phyloP scores from a whole-genome alignment of 2,797 vertebrate genomes.

The Euthynnus affinis region DNA sequence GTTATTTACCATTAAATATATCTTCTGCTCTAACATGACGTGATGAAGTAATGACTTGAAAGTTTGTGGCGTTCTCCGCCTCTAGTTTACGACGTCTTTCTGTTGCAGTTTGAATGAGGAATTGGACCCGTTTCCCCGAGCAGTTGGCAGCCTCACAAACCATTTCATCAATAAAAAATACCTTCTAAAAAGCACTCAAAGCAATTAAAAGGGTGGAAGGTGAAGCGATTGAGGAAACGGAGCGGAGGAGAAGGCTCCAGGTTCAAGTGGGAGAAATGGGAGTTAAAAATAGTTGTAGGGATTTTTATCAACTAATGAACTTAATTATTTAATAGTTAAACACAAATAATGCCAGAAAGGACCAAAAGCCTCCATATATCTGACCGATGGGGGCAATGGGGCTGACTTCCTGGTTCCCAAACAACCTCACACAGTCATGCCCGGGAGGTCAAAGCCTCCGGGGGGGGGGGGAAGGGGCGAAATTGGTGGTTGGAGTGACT shows the following conservation, averaged over 20 bases:
- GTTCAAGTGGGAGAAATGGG: not conserved
- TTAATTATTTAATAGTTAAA: slow-evolving; percentile 2
- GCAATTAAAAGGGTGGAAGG: not conserved
- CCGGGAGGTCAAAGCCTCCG: slow-evolving; percentile 60
- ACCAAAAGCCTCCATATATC: not conserved
- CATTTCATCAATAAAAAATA: slow-evolving; percentile 27
- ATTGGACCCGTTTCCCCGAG: slow-evolving; percentile 6
- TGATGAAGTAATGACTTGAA: no score
- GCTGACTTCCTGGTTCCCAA: slow-evolving; percentile 55
- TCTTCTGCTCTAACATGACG: no score
- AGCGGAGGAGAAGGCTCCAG: not conserved
- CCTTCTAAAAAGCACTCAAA: not conserved
- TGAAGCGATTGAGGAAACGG: not conserved
- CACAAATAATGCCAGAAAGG: not conserved
- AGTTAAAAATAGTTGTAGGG: not conserved
- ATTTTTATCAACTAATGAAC: not conserved
- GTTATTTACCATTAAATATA: not conserved
- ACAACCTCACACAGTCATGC: slow-evolving; percentile 48
- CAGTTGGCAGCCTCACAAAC: slow-evolving; percentile 5
- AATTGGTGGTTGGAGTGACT: slow-evolving; percentile 49
- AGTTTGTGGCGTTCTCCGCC: not conserved
- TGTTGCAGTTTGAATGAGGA: not conserved
- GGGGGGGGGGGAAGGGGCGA: no score
- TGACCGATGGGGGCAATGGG: slow-evolving; percentile 33
- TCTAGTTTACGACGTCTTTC: not conserved